Conservation (phyloP, 1,140 invertebrate genomes). For the Rhysida immarginata region DNA sequence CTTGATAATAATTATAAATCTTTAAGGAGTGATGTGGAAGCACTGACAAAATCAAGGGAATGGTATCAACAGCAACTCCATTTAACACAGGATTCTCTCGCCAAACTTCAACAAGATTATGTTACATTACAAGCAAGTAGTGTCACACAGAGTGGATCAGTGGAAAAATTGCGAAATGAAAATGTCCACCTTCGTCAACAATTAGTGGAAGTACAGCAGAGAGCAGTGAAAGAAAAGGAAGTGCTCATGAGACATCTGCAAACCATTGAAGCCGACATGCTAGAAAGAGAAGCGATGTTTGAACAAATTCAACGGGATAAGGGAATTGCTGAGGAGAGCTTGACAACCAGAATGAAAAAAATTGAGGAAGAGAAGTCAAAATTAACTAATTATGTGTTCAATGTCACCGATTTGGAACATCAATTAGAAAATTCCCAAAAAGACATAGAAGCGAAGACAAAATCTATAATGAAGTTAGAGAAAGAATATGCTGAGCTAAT, state of each 20-base stretch:
- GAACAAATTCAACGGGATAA: conserved; percentile 31
- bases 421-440: conserved; percentile 26
- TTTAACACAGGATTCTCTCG: conserved; percentile 24
- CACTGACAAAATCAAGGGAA: conserved; percentile 28
- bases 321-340: conserved; percentile 24
- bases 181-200: conserved; percentile 25
- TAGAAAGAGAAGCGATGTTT: conserved; percentile 32
- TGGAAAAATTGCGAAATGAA: conserved; percentile 29
- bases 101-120: conserved; percentile 30
- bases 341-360: conserved; percentile 24
- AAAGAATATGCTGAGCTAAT: conserved; percentile 29
- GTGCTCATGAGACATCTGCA: conserved; percentile 31
- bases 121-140: conserved; percentile 25
- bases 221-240: conserved; percentile 31
- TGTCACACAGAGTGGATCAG: conserved; percentile 22
- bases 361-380: conserved; percentile 30
- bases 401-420: conserved; percentile 26
- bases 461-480: conserved; percentile 25
- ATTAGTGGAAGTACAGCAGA: conserved; percentile 28
- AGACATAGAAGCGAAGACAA: conserved; percentile 26
- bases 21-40: conserved; percentile 27
- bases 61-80: conserved; percentile 35
- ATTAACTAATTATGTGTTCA: conserved; percentile 20
- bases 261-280: conserved; percentile 34
- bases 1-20: conserved; percentile 28